These are phyloP conservation scores for Addax nasomaculatus DNA, from an alignment of 2,113 vertebrate species.

Conservation along the genomic window DNA sequence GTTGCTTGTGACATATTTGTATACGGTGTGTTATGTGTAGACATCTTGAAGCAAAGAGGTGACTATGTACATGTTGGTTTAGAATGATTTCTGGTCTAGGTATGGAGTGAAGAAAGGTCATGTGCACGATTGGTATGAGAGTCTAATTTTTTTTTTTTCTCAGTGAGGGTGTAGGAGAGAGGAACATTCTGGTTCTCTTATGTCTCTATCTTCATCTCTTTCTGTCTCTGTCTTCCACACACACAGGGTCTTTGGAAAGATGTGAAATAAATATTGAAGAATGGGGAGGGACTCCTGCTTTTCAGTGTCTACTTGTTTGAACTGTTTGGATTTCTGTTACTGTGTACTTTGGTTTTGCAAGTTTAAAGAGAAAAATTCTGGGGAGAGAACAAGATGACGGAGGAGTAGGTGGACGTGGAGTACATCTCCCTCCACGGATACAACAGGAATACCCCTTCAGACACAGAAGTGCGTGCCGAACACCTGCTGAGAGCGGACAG, in stretches of 20 bases:
- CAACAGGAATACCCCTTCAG: background rate
- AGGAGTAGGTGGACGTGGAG: background rate
- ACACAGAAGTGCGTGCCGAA: background rate
- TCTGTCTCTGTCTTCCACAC: background rate
- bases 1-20: background rate
- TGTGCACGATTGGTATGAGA: background rate
- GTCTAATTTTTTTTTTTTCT: background rate
- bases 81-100: background rate
- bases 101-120: background rate
- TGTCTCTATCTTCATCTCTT: background rate
- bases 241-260: background rate
- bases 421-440: background rate
- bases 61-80: rapidly evolving
- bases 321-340: background rate
- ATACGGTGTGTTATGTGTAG: background rate
- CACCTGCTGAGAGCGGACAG: background rate
- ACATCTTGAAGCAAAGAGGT: background rate
- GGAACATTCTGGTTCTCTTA: background rate
- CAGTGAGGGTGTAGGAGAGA: background rate
- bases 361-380: background rate
- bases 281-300: background rate
- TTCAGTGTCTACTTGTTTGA: background rate
- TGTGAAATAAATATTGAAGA: background rate
- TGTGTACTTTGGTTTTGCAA: background rate
- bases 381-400: background rate